Evolutionary conservation across 2,888 invertebrate genomes (phyloP).

Genomic region (Neocrepidodera transversa): DNA sequence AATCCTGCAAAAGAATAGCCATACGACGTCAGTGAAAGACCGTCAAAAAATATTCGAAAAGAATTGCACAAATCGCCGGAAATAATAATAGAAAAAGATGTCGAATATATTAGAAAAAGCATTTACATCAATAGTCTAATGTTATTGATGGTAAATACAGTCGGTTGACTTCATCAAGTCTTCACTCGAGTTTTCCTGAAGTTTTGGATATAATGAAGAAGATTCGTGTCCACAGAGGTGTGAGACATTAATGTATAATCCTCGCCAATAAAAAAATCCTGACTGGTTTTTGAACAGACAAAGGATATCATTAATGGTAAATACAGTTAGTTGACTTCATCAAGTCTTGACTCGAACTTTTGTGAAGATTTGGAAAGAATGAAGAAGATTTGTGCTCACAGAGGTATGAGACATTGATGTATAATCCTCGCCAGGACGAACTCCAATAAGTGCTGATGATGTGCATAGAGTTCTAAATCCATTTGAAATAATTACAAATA

Average conservation of each 20-base stretch:
- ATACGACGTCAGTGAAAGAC: background rate
- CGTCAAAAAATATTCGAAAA: background rate
- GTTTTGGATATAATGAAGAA: too few species aligned
- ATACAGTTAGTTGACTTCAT: slow-evolving; percentile 87
- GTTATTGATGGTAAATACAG: too few species aligned
- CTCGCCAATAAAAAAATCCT: slow-evolving; percentile 98
- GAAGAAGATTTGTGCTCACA: slow-evolving; percentile 99
- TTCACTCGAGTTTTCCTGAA: too few species aligned
- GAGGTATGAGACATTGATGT: slow-evolving; percentile 99
- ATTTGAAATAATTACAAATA: too few species aligned
- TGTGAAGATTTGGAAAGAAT: slow-evolving; percentile 99
- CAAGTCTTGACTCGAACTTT: slow-evolving; percentile 94
- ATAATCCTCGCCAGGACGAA: too few species aligned
- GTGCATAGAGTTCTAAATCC: too few species aligned
- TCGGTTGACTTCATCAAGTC: too few species aligned
- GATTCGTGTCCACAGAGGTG: too few species aligned
- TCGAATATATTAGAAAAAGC: slow-evolving; percentile 1
- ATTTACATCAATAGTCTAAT: background rate
- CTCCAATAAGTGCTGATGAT: too few species aligned
- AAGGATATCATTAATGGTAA: slow-evolving; percentile 99
- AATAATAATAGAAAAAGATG: background rate
- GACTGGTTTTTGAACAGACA: slow-evolving; percentile 99
- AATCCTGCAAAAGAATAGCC: background rate
- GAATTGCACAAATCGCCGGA: background rate
- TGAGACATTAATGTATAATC: slow-evolving; percentile 99